phyloP scores from a whole-genome alignment of 2,797 vertebrate species.

The Somateria mollissima region DNA sequence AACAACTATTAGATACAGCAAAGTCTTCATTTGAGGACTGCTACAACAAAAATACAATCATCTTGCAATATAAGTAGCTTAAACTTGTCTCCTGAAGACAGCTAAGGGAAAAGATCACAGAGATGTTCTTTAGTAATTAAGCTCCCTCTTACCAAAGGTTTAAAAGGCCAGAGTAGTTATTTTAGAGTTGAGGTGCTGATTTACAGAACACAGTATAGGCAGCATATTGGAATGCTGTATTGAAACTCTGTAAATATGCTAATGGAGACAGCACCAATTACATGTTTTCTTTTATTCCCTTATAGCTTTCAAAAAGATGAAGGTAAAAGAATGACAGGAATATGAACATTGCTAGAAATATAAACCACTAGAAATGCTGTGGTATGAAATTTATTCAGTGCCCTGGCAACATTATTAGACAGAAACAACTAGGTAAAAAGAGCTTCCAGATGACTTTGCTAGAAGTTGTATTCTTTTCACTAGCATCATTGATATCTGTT shows the following conservation, averaged over 20 bases:
- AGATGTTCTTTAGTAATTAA: background rate
- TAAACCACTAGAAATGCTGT: background rate
- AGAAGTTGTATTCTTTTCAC: background rate
- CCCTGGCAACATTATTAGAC: background rate
- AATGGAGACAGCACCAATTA: background rate
- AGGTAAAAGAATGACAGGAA: slow-evolving; percentile 1
- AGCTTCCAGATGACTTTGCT: background rate
- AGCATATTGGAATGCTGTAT: background rate
- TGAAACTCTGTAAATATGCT: slow-evolving; percentile 10
- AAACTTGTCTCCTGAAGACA: background rate
- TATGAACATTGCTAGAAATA: background rate
- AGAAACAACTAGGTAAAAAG: background rate
- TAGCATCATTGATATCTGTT: background rate
- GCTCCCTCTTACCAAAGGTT: background rate
- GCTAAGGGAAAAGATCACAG: slow-evolving; percentile 1
- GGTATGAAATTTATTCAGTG: background rate
- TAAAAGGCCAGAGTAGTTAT: background rate
- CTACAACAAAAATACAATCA: background rate
- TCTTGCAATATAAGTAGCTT: background rate
- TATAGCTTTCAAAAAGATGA: background rate
- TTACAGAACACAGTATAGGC: background rate
- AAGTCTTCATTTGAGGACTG: background rate
- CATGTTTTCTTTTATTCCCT: background rate
- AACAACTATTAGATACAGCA: background rate
- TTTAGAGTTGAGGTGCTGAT: background rate